Evolutionary conservation across 2,888 invertebrate species (phyloP).

Genomic region (Prionchulus punctatus): DNA sequence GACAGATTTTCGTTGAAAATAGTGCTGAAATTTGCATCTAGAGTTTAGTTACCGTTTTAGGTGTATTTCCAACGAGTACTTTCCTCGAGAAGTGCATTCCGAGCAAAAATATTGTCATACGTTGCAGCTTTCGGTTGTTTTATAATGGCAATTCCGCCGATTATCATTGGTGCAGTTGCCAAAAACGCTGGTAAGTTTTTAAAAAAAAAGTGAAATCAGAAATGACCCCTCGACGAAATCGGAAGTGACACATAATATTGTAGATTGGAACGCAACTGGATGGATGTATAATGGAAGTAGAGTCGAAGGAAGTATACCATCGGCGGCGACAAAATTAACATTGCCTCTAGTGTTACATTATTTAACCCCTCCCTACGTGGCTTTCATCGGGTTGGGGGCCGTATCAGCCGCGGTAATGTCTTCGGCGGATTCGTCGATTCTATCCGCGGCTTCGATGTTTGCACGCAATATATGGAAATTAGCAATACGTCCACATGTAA

Average conservation of each 20-base stretch:
- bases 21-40: background rate
- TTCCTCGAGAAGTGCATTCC: constrained; percentile 79
- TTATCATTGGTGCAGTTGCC: constrained; percentile 89
- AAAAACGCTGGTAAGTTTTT: constrained; percentile 59
- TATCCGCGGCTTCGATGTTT: constrained; percentile 97
- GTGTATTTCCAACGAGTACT: constrained; percentile 95
- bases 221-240: constrained; percentile 13
- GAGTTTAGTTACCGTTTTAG: constrained; percentile 34
- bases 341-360: constrained; percentile 91
- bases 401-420: constrained; percentile 99
- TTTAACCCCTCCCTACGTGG: constrained; percentile 81
- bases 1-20: constrained; percentile 3
- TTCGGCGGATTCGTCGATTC: constrained; percentile 91
- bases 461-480: constrained; percentile 94
- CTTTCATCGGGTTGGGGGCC: constrained; percentile 92
- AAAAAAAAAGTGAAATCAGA: too few species aligned
- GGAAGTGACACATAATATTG: background rate
- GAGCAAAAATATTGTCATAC: constrained; percentile 83
- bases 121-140: constrained; percentile 89
- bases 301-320: constrained; percentile 23
- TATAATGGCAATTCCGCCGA: constrained; percentile 89
- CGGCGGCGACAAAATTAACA: constrained; percentile 68
- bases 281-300: constrained; percentile 37
- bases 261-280: constrained; percentile 87
- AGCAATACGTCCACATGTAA: constrained; percentile 75